Evolutionary conservation across 1,140 invertebrate genomes (phyloP).

Genomic region (Acromyrmex heyeri): DNA sequence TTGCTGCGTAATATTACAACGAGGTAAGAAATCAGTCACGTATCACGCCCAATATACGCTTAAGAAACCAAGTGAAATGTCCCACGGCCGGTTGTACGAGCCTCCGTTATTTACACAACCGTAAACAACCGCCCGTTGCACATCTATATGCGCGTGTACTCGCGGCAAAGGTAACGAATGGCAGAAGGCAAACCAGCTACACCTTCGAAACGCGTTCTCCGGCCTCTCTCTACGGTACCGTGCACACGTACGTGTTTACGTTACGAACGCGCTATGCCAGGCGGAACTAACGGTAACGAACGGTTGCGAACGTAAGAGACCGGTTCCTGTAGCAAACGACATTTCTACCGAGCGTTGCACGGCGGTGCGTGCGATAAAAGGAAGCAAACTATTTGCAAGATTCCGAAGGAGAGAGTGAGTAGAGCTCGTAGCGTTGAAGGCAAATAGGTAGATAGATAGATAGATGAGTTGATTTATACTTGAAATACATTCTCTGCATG

Average conservation of each 20-base stretch:
- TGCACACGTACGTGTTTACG: slow-evolving; percentile 74
- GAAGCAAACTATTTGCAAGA: slow-evolving; percentile 23
- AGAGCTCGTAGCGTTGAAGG: slow-evolving; percentile 9
- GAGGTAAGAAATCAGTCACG: slow-evolving; percentile 17
- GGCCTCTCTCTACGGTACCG: slow-evolving; percentile 34
- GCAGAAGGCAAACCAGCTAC: slow-evolving; percentile 71
- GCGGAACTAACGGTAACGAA: slow-evolving; percentile 79
- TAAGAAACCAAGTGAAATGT: slow-evolving; percentile 29
- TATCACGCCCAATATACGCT: too few species aligned
- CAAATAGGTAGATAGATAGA: slow-evolving; percentile 55
- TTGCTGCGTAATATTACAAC: slow-evolving; percentile 24
- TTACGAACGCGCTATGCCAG: slow-evolving; percentile 70
- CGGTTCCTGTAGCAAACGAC: slow-evolving; percentile 74
- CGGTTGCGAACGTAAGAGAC: slow-evolving; percentile 77
- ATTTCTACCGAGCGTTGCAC: slow-evolving; percentile 66
- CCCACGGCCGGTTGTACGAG: slow-evolving; percentile 46
- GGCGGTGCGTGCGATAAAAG: slow-evolving; percentile 26
- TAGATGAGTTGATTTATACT: slow-evolving; percentile 32
- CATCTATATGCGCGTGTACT: slow-evolving; percentile 30
- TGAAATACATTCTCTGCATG: neutral
- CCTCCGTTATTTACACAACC: slow-evolving; percentile 64
- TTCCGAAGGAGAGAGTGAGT: slow-evolving; percentile 56
- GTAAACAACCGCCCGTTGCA: slow-evolving; percentile 59
- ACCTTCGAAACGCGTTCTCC: slow-evolving; percentile 71
- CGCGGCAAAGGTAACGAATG: slow-evolving; percentile 75